These are phyloP conservation scores for Drosophila barbarae DNA, from an alignment of 2,888 invertebrate species.

Conservation along the genomic window DNA sequence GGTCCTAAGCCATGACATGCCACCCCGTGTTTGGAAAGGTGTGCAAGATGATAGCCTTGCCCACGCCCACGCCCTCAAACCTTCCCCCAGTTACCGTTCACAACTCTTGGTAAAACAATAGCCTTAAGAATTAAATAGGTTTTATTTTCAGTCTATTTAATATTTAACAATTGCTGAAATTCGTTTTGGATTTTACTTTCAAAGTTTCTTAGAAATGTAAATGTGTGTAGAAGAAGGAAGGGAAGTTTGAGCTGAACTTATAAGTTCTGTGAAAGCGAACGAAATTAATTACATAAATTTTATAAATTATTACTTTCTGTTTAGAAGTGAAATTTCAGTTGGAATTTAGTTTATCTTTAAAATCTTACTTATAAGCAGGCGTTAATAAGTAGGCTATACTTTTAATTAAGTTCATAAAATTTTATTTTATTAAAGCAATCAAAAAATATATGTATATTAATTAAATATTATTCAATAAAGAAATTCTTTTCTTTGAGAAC, in stretches of 20 bases:
- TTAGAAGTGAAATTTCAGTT: not conserved
- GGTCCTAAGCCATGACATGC: conserved; percentile 10
- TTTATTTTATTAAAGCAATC: too few relatives aligned
- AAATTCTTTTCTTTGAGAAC: not conserved
- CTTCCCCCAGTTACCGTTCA: conserved; percentile 18
- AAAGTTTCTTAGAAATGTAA: too few relatives aligned
- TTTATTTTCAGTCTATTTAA: not conserved
- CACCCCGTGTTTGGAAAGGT: conserved; percentile 46
- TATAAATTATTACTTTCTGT: too few relatives aligned
- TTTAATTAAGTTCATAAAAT: too few relatives aligned
- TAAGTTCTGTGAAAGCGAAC: too few relatives aligned
- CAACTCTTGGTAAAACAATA: conserved; percentile 9
- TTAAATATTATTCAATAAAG: too few relatives aligned
- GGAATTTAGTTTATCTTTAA: not conserved
- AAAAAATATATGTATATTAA: too few relatives aligned
- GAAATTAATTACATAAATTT: too few relatives aligned
- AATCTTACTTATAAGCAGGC: not conserved
- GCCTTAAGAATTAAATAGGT: not conserved
- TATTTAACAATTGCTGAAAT: not conserved
- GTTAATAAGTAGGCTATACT: not conserved
- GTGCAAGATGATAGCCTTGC: conserved; percentile 47
- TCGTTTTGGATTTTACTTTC: not conserved
- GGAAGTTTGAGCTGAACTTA: not conserved
- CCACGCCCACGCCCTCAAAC: conserved; percentile 18
- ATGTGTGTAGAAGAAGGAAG: not conserved